Conservation (phyloP, 2,113 vertebrate genomes). For the Beaufortia kweichowensis region DNA sequence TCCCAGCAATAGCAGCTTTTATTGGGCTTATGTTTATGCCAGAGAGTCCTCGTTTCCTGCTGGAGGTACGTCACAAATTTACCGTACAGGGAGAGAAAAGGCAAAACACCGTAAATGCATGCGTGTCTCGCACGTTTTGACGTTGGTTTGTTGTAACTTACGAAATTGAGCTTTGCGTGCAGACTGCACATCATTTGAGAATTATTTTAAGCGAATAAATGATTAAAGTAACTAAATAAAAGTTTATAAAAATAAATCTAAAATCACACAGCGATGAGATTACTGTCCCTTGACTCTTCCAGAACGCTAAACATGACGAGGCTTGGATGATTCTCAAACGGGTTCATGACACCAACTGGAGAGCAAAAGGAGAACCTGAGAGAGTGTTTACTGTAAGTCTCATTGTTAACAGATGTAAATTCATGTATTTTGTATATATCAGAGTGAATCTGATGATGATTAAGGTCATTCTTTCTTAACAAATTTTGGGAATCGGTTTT, state of each 20-base stretch:
- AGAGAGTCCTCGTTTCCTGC: slow-evolving; percentile 91
- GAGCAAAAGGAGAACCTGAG: slow-evolving; percentile 90
- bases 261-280: background rate
- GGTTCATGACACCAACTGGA: slow-evolving; percentile 95
- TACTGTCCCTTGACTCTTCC: slow-evolving; percentile 17
- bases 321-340: slow-evolving; percentile 98
- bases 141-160: no score
- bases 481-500: no score
- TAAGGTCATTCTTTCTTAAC: no score
- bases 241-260: no score
- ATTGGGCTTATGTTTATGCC: slow-evolving; percentile 92
- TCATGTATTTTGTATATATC: no score
- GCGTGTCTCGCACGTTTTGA: no score
- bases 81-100: background rate
- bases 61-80: slow-evolving; percentile 82
- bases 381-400: slow-evolving; percentile 92
- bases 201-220: no score
- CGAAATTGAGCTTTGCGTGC: no score
- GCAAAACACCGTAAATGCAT: background rate
- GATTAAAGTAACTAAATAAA: no score
- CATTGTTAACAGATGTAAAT: background rate
- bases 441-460: no score
- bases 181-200: no score
- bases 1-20: slow-evolving; percentile 85
- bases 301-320: slow-evolving; percentile 94